Conservation (phyloP, 1,140 invertebrate species). For the Halesus radiatus region DNA sequence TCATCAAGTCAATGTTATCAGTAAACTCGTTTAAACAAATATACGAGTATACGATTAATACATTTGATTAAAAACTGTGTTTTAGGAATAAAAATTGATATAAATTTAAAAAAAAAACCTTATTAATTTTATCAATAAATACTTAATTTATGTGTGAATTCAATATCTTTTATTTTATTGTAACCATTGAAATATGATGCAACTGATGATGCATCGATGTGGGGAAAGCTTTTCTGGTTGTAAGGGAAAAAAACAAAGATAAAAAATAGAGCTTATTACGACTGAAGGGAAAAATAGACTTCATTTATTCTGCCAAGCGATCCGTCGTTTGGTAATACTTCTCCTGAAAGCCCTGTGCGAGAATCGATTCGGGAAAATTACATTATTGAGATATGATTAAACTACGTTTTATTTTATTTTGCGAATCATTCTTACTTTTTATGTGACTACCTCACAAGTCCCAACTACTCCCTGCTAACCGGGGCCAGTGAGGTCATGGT, state of each 20-base stretch:
- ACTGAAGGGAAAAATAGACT: constrained; percentile 34
- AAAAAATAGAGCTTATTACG: constrained; percentile 23
- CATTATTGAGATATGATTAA: background rate
- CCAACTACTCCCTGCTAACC: too few species aligned
- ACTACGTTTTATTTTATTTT: background rate
- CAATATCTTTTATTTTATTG: background rate
- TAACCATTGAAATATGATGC: constrained; percentile 20
- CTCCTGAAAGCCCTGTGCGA: background rate
- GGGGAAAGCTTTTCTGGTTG: background rate
- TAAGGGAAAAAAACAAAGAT: constrained; percentile 4
- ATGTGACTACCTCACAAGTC: too few species aligned
- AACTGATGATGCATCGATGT: constrained; percentile 40
- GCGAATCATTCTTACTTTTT: too few species aligned
- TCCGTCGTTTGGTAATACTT: constrained; percentile 42
- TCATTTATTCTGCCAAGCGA: constrained; percentile 47
- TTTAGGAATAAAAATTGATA: too few species aligned
- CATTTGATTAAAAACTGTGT: too few species aligned
- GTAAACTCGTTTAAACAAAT: too few species aligned
- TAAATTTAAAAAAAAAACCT: too few species aligned
- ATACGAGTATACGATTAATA: too few species aligned
- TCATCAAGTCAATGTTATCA: too few species aligned
- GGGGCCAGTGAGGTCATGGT: too few species aligned
- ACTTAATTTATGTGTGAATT: background rate
- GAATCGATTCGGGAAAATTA: background rate
- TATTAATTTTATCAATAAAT: too few species aligned